Base-by-base conservation (phyloP, 2,888 invertebrate species). In the Agrochola circellaris region DNA sequence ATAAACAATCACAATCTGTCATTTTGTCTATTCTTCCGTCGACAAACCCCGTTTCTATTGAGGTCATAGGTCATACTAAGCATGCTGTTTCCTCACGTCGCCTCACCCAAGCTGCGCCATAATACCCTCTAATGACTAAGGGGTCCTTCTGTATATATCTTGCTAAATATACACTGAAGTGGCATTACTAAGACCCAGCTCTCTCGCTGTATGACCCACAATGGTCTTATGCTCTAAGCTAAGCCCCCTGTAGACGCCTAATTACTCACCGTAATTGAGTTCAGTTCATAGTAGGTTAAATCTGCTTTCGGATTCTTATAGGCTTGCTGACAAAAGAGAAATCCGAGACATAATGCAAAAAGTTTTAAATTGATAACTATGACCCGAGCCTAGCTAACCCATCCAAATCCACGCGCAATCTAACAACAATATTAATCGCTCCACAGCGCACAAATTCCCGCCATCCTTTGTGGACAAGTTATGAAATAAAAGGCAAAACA, bases 401-500 rank as follows among this genome's bases (percentile, higher is more conserved):
- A 73, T 54, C 54, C 73, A 77, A 77, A 86, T 77, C 51, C 38
- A 38, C 20, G 20, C n/a, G 34, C 45, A 67, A 42, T 30, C 48
- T 58, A 73, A 69, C 74, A 75, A 75, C 71, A 75, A 66, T 83
- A 75, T 74, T 73, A 66, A 58, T 42, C 54, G 71, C 42, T 66
- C 48, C 58, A 54, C 23, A 72, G 61, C 68, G 13, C 58, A 58
- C 84, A 73, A 86, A 77, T 82, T 73, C 87, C 79, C 54, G 72
- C 69, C 68, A 66, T 74, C 79, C 84, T 83, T 79, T 83, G 86
- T 82, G 82, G 34, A 62, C 84, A 60, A 83, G 74, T 86, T 84
- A 79, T 86, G 79, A 84, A 84, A 87, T 74, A 79, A 83, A 83
- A 38, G 72, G 69, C 74, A 60, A 86, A 84, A 78, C 74, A 78